A percentile compares a stretch with the other conserved stretches of the same genome.
Evolutionary conservation across 2,113 vertebrate genomes (phyloP).

Genomic region (Cheirogaleus medius): DNA sequence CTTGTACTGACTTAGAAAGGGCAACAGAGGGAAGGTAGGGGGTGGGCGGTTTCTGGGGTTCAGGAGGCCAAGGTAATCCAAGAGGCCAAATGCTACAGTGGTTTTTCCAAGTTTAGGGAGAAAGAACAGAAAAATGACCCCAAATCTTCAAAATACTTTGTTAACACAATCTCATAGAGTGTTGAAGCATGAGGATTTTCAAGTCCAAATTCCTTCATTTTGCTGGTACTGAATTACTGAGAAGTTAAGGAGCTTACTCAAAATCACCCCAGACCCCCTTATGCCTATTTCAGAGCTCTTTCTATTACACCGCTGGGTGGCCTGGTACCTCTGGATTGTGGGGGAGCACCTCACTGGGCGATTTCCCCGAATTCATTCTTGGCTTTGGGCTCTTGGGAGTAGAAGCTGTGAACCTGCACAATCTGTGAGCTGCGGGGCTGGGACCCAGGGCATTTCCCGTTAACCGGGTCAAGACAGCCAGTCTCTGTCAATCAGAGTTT

Average conservation of each 20-base stretch:
- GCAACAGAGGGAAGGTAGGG: neutral
- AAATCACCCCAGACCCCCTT: neutral
- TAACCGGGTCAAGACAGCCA: conserved; percentile 30
- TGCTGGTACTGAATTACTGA: neutral
- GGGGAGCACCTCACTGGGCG: neutral
- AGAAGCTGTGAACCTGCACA: neutral
- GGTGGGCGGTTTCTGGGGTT: too few relatives aligned
- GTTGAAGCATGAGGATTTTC: neutral
- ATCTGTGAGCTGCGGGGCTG: neutral
- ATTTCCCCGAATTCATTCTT: neutral
- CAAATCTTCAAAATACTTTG: neutral
- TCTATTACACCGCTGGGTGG: neutral
- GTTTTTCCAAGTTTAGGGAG: neutral
- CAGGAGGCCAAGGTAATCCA: neutral
- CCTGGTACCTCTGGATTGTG: neutral
- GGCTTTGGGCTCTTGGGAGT: neutral
- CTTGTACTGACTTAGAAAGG: neutral
- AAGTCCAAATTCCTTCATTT: neutral
- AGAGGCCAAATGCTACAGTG: neutral
- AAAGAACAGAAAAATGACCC: neutral
- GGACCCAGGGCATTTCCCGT: conserved; percentile 27
- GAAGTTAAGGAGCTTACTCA: neutral
- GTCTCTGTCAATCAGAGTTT: conserved; percentile 46
- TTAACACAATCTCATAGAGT: neutral
- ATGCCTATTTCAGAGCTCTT: neutral